A percentile compares a stretch with the other conserved stretches of the same genome.
Evolutionary conservation across 1,140 invertebrate genomes (phyloP).

Genomic region (Chionoecetes opilio): DNA sequence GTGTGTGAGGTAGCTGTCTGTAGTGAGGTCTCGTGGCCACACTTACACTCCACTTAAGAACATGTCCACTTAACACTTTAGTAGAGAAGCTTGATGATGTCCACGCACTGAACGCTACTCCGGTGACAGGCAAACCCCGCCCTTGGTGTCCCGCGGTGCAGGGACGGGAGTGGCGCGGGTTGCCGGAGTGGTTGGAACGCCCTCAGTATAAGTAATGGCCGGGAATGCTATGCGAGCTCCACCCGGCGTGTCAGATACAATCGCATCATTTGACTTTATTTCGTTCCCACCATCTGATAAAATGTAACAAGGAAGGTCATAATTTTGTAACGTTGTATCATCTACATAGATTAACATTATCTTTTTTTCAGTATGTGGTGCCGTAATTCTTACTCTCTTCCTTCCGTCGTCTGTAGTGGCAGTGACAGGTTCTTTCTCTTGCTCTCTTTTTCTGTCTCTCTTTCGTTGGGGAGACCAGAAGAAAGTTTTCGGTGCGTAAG

Average conservation of each 20-base stretch:
- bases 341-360: neutral
- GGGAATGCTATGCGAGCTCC: neutral
- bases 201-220: neutral
- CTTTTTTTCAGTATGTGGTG: neutral
- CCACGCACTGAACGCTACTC: neutral
- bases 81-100: neutral
- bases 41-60: constrained; percentile 1
- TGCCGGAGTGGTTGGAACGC: neutral
- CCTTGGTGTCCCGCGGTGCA: neutral
- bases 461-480: neutral
- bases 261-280: constrained; percentile 21
- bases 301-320: constrained; percentile 19
- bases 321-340: constrained; percentile 11
- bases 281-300: constrained; percentile 18
- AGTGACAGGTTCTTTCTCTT: neutral
- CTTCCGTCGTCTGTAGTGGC: neutral
- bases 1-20: neutral
- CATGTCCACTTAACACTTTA: constrained; percentile 9
- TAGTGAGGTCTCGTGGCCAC: neutral
- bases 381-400: neutral
- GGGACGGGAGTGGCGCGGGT: neutral
- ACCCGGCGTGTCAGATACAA: neutral
- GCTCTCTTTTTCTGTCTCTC: neutral
- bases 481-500: neutral
- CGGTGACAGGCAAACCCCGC: neutral